Evolutionary conservation across 2,113 vertebrate species (phyloP).

Genomic region (Murina feae): DNA sequence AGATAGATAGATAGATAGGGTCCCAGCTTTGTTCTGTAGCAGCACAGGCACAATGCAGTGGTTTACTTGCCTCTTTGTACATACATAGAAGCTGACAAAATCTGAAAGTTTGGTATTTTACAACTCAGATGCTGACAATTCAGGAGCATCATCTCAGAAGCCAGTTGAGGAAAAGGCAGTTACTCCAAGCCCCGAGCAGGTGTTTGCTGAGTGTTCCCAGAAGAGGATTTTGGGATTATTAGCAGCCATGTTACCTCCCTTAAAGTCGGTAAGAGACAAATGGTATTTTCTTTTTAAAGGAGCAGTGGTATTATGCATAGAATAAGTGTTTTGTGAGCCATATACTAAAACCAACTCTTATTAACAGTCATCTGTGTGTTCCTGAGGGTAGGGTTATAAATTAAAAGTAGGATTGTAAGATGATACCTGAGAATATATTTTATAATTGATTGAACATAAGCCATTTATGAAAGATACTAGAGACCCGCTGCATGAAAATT

Average conservation of each 20-base stretch:
- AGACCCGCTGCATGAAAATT: too few species aligned
- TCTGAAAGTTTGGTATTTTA: constrained; percentile 31
- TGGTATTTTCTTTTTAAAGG: constrained; percentile 13
- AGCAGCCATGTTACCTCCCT: constrained; percentile 94
- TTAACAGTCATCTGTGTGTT: neutral
- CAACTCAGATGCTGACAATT: constrained; percentile 68
- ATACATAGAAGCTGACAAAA: neutral
- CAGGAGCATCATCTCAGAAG: constrained; percentile 73
- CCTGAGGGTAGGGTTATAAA: neutral
- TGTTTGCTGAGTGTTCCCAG: constrained; percentile 96
- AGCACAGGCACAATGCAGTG: too few species aligned
- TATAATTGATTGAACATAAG: neutral
- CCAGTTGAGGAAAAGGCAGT: constrained; percentile 80
- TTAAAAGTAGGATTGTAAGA: neutral
- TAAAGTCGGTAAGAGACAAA: constrained; percentile 85
- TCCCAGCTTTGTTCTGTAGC: neutral
- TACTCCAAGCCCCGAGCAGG: constrained; percentile 88
- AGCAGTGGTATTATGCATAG: neutral
- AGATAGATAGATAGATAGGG: neutral
- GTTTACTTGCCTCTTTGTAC: neutral
- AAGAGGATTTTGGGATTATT: constrained; percentile 96
- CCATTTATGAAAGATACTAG: neutral
- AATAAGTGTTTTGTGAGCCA: neutral
- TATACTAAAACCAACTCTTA: neutral
- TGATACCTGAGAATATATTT: neutral